These are phyloP conservation scores for Melitaea cinxia DNA, from an alignment of 1,140 invertebrate species.

Conservation along the genomic window DNA sequence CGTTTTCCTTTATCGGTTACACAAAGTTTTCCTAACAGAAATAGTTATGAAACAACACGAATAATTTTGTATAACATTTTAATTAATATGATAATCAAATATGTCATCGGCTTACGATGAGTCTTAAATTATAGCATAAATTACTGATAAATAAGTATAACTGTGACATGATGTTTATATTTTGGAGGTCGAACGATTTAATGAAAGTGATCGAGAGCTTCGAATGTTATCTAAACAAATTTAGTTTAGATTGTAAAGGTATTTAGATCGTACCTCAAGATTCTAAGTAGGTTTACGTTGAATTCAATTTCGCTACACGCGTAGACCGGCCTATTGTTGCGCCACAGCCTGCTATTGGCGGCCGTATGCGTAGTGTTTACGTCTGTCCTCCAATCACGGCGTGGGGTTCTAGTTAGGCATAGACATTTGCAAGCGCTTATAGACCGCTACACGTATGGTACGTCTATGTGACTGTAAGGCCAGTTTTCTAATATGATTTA, in stretches of 20 bases:
- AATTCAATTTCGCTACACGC: constrained; percentile 38
- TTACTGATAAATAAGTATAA: constrained; percentile 16
- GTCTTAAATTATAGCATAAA: neutral
- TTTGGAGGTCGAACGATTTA: neutral
- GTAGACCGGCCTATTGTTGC: constrained; percentile 62
- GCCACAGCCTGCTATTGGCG: constrained; percentile 51
- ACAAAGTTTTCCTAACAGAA: constrained; percentile 29
- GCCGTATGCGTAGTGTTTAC: constrained; percentile 27
- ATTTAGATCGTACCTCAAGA: constrained; percentile 7
- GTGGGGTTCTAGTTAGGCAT: constrained; percentile 52
- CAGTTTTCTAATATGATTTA: neutral
- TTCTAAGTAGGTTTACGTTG: constrained; percentile 24
- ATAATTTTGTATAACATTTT: constrained; percentile 29
- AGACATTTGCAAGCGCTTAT: constrained; percentile 50
- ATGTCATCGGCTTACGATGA: constrained; percentile 14
- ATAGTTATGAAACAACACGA: constrained; percentile 22
- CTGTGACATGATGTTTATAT: neutral
- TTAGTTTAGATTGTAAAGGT: neutral
- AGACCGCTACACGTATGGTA: constrained; percentile 31
- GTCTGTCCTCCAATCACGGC: constrained; percentile 63
- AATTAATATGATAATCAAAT: constrained; percentile 30
- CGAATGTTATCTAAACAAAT: neutral
- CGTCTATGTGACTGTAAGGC: neutral
- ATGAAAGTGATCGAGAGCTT: neutral
- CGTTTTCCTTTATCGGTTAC: constrained; percentile 28